Base-by-base conservation (phyloP, 1,140 invertebrate species). In the Drosophila punjabiensis region DNA sequence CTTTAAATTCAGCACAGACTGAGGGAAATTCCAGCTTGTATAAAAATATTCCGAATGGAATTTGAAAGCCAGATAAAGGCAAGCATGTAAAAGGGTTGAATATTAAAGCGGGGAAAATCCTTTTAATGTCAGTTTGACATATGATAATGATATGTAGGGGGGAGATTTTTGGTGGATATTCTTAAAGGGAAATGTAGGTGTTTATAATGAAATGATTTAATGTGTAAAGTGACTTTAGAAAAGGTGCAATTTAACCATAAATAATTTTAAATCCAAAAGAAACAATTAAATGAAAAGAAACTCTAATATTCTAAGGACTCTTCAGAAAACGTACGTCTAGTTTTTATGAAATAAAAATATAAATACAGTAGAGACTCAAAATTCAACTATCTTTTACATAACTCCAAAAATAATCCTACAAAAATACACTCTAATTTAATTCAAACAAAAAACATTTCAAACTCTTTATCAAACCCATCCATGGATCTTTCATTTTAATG, bases 401-500 rank as follows among this genome's bases (percentile, higher is more conserved):
- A 9, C 6, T 32, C 5, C 2, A 8, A 47, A 14, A 14, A 6
- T 11, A 32, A 13, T 18, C 20, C 9, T 18, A 30, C 10, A n/a
- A 55, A 32, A 16, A 20, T 14, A 9, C 14, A 20, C 13, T 24
- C n/a, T 13, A n/a, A 0, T 20, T 20, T 10, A 48, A 37, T n/a
- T 13, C 10, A 2, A 20, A 14, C 9, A 28, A n/a, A n/a, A 24
- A 37, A 37, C 16, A 16, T 13, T 10, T 5, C 18, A 32, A 16
- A n/a, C 13, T 14, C 30, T 47, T 14, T 32, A 56, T 68, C 18
- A 69, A 58, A 32, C 8, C 11, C 37, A 69, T 56, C 50, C 28
- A 32, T 32, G 9, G 35, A 53, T 53, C 37, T 67, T n/a, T 8
- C 35, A 1, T 33, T 52, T 61, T 73, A 71, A 52, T 53, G 37